A percentile compares a stretch with the other conserved stretches of the same genome.
Evolutionary conservation across 2,888 invertebrate genomes (phyloP).

Genomic region (Lacanobia oleracea): DNA sequence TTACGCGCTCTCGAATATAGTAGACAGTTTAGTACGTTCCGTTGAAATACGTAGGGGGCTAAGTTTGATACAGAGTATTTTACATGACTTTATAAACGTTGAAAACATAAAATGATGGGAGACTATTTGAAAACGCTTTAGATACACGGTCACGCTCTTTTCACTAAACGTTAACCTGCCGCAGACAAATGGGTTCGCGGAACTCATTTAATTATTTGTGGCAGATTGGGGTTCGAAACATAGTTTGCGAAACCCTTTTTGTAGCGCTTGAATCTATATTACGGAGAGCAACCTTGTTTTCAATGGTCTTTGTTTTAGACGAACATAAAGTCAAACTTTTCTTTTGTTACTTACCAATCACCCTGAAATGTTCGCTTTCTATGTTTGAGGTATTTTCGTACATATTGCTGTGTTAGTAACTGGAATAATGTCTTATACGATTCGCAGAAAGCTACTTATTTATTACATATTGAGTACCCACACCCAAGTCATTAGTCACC

Average conservation of each 20-base stretch:
- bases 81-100: constrained; percentile 24
- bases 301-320: constrained; percentile 47
- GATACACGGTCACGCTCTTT: constrained; percentile 38
- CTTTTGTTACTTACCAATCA: constrained; percentile 24
- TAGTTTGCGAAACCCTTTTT: constrained; percentile 62
- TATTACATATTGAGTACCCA: neutral
- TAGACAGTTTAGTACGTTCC: constrained; percentile 29
- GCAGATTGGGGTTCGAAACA: constrained; percentile 57
- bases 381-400: neutral
- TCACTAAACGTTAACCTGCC: constrained; percentile 54
- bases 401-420: neutral
- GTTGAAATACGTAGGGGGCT: constrained; percentile 31
- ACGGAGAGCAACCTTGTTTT: constrained; percentile 35
- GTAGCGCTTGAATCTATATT: constrained; percentile 52
- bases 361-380: constrained; percentile 7
- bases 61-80: constrained; percentile 27
- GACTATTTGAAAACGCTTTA: constrained; percentile 47
- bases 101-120: constrained; percentile 17
- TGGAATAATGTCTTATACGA: neutral
- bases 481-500: constrained; percentile 31
- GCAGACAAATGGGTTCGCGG: constrained; percentile 44
- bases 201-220: constrained; percentile 66
- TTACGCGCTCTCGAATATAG: constrained; percentile 36
- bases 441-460: neutral
- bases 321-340: constrained; percentile 27